Evolutionary conservation across 2,113 vertebrate genomes (phyloP).

Genomic region (Salvator merianae): DNA sequence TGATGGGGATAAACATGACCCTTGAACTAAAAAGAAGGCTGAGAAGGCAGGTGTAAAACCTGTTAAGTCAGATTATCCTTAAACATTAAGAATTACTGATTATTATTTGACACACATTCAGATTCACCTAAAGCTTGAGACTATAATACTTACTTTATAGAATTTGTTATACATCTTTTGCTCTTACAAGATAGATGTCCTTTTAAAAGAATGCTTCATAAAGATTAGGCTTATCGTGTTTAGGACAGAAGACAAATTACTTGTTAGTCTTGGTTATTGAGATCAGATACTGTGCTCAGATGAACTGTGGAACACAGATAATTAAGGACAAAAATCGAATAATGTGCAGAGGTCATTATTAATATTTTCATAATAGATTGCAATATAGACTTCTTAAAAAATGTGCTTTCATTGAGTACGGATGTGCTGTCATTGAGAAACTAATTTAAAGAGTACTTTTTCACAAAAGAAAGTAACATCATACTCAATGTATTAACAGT

Average conservation of each 20-base stretch:
- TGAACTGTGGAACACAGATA: not conserved
- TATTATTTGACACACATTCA: not conserved
- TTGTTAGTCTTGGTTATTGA: not conserved
- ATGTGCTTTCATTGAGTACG: too few species aligned
- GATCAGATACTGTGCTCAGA: not conserved
- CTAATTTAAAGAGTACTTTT: conserved; percentile 51
- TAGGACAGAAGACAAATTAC: not conserved
- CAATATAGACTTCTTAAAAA: conserved; percentile 19
- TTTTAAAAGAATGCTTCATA: not conserved
- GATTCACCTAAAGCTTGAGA: not conserved
- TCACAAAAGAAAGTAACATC: conserved; percentile 60
- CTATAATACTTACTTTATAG: not conserved
- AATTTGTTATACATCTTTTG: not conserved
- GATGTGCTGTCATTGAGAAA: conserved; percentile 52
- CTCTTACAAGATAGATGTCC: not conserved
- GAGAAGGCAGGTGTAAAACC: not conserved
- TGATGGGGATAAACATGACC: too few species aligned
- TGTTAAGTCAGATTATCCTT: not conserved
- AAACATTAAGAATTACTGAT: not conserved
- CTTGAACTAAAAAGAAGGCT: too few species aligned
- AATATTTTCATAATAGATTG: conserved; percentile 27
- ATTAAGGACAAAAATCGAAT: not conserved
- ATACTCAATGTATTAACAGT: conserved; percentile 78
- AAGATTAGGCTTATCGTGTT: not conserved
- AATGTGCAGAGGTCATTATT: conserved; percentile 1